Evolutionary conservation across 2,113 vertebrate genomes (phyloP).

Genomic region (Prietella phreatophila): DNA sequence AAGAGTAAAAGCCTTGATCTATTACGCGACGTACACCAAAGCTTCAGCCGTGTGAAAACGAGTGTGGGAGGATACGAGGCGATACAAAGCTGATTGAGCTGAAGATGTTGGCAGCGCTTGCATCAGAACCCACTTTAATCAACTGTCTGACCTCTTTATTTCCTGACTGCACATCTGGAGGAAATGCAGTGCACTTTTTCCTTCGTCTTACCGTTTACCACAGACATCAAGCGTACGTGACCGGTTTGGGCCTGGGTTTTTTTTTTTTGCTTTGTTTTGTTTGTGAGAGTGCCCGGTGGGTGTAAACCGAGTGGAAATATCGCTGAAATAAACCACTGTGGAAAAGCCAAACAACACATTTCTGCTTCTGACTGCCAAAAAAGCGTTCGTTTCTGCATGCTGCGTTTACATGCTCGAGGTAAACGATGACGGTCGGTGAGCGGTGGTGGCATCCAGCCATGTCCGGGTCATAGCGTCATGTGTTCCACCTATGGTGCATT

Average conservation of each 20-base stretch:
- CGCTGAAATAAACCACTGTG: neutral
- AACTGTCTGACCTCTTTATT: constrained; percentile 35
- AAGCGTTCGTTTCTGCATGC: neutral
- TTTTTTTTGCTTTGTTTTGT: constrained; percentile 7
- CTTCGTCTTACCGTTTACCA: neutral
- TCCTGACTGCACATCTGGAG: constrained; percentile 22
- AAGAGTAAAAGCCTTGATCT: neutral
- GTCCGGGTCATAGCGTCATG: neutral
- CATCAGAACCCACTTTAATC: constrained; percentile 17
- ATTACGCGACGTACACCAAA: neutral
- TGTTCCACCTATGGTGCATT: neutral
- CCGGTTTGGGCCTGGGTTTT: neutral
- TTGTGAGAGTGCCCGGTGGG: neutral
- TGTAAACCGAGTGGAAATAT: neutral
- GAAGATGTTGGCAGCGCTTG: neutral
- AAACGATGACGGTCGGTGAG: neutral
- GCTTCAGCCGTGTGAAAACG: neutral
- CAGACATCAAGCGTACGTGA: constrained; percentile 14
- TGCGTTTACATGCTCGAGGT: neutral
- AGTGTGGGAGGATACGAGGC: neutral
- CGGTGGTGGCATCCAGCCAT: neutral
- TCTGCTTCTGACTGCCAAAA: neutral
- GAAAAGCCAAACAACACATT: neutral
- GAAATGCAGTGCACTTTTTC: neutral
- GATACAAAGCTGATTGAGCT: neutral